Evolutionary conservation across 2,797 vertebrate species (phyloP).

Genomic region (Thamnophis elegans): DNA sequence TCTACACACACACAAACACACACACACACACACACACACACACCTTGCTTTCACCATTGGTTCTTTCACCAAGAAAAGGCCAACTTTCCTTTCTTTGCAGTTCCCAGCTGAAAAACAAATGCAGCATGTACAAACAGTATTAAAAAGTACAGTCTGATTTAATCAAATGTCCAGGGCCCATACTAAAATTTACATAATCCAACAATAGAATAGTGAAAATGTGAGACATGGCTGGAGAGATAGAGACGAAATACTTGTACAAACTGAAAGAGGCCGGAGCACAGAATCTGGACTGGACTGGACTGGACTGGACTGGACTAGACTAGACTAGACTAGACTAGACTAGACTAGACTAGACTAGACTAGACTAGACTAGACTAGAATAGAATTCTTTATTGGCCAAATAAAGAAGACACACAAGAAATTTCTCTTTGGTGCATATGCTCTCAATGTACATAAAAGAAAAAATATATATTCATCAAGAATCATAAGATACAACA

Average conservation of each 20-base stretch:
- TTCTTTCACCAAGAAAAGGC: slow-evolving; percentile 11
- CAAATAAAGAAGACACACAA: no score
- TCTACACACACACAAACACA: no score
- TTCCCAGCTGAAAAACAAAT: not conserved
- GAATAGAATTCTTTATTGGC: no score
- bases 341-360: not conserved
- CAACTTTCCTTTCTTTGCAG: not conserved
- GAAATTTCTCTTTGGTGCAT: no score
- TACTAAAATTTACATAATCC: not conserved
- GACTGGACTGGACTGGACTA: not conserved
- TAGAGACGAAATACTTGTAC: not conserved
- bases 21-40: not conserved
- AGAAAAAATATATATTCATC: no score
- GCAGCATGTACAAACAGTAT: not conserved
- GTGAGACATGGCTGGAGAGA: not conserved
- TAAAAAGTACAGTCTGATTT: not conserved
- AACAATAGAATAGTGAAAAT: not conserved
- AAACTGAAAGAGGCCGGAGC: not conserved
- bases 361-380: not conserved
- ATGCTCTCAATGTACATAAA: no score
- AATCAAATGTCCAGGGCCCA: not conserved
- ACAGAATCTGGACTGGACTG: not conserved
- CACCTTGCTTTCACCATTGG: not conserved
- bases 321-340: not conserved
- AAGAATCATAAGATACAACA: no score